phyloP scores from a whole-genome alignment of 1,140 invertebrate species.

The Sinella curviseta region DNA sequence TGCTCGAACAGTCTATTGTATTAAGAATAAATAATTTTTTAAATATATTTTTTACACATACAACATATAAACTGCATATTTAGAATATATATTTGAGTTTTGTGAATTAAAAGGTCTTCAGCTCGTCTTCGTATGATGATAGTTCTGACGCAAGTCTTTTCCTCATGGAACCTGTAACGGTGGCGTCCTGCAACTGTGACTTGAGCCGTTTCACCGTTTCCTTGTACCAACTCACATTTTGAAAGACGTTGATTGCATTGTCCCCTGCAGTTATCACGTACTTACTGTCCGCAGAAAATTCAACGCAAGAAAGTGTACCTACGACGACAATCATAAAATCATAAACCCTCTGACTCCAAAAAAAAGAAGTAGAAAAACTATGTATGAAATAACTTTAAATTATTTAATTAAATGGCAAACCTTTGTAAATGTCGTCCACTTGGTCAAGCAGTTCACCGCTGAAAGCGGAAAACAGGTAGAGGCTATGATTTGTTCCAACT shows the following conservation, averaged over 20 bases:
- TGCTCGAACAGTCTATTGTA: too few species aligned
- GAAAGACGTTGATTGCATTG: constrained; percentile 73
- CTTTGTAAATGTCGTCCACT: constrained; percentile 65
- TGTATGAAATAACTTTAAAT: constrained; percentile 36
- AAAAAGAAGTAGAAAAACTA: constrained; percentile 47
- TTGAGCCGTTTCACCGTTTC: constrained; percentile 67
- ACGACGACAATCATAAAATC: too few species aligned
- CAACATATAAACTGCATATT: too few species aligned
- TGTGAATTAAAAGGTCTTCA: not conserved
- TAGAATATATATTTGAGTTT: too few species aligned
- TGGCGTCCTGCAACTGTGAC: constrained; percentile 56
- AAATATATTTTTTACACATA: too few species aligned
- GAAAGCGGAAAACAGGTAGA: constrained; percentile 71
- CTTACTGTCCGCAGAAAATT: constrained; percentile 72
- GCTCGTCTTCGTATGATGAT: not conserved
- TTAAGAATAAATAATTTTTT: too few species aligned
- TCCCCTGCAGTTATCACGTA: constrained; percentile 75
- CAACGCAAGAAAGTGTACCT: constrained; percentile 52
- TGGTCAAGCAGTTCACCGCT: constrained; percentile 65
- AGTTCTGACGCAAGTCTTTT: not conserved
- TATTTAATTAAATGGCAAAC: constrained; percentile 51
- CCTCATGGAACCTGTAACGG: not conserved
- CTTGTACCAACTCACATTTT: constrained; percentile 76
- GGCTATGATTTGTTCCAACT: constrained; percentile 63
- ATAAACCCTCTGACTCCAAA: not conserved